Evolutionary conservation across 2,797 vertebrate species (phyloP).

Genomic region (Propithecus perrieri): DNA sequence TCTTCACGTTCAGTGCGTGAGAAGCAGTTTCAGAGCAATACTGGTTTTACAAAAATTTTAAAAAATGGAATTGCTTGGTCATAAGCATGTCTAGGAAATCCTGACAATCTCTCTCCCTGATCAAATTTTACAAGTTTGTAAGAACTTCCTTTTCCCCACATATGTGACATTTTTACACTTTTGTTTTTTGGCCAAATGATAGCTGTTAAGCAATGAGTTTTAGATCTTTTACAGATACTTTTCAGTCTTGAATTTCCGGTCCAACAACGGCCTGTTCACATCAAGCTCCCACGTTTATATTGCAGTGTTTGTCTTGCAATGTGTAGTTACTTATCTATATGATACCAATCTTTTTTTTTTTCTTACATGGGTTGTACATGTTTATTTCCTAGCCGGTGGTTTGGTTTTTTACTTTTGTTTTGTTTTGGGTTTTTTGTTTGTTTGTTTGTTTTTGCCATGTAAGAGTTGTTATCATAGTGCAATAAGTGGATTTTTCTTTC

Average conservation of each 20-base stretch:
- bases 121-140: neutral
- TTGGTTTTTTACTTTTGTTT: neutral
- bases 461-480: neutral
- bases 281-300: neutral
- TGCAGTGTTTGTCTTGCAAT: neutral
- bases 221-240: neutral
- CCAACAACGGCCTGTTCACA: neutral
- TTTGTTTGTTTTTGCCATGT: fast-evolving
- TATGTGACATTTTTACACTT: neutral
- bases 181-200: neutral
- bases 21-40: neutral
- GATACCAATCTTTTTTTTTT: neutral
- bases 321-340: neutral
- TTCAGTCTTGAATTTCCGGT: neutral
- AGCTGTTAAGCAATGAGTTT: neutral
- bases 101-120: neutral
- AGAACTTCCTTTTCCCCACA: neutral
- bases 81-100: neutral
- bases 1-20: neutral
- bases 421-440: neutral
- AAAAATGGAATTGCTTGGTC: neutral
- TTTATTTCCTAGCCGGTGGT: neutral
- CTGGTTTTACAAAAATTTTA: neutral
- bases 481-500: neutral
- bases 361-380: too few relatives aligned